phyloP scores from a whole-genome alignment of 37 sponge, comb jelly and placozoan species.

The Dysidea cf. avara region DNA sequence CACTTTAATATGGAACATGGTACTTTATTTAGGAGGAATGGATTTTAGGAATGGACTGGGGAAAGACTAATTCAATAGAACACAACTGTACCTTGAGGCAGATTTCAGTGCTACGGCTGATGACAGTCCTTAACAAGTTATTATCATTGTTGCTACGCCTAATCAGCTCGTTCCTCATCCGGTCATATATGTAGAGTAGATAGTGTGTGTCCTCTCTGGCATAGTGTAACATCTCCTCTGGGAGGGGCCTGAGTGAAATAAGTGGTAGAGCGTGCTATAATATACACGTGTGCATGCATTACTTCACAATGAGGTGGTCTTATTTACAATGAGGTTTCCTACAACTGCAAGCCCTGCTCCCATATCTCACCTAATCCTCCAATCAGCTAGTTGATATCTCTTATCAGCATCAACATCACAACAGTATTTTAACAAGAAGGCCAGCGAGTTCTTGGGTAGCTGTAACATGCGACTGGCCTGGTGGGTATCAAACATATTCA shows the following conservation, averaged over 20 bases:
- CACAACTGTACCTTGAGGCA: too few species aligned
- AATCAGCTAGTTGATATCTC: conserved; percentile 96
- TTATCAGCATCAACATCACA: conserved; percentile 90
- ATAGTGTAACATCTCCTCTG: conserved; percentile 83
- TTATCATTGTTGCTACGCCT: conserved; percentile 45
- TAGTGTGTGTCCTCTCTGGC: conserved; percentile 98
- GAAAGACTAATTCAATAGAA: too few species aligned
- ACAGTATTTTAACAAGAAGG: conserved; percentile 83
- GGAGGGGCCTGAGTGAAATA: conserved; percentile 69
- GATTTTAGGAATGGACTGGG: too few species aligned
- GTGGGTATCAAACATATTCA: conserved; percentile 94
- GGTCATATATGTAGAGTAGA: conserved; percentile 90
- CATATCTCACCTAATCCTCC: conserved; percentile 89
- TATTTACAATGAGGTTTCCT: too few species aligned
- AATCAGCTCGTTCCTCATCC: conserved; percentile 87
- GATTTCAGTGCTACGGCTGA: too few species aligned
- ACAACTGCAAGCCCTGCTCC: too few species aligned
- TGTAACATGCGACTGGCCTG: conserved; percentile 74
- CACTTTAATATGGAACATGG: too few species aligned
- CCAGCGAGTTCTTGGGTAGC: conserved; percentile 82
- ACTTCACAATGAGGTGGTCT: too few species aligned
- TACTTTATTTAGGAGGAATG: too few species aligned
- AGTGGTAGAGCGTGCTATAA: background rate
- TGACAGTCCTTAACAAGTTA: conserved; percentile 40
- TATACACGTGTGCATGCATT: too few species aligned